Base-by-base conservation (phyloP, 2,113 vertebrate genomes). In the Corythaeola cristata region DNA sequence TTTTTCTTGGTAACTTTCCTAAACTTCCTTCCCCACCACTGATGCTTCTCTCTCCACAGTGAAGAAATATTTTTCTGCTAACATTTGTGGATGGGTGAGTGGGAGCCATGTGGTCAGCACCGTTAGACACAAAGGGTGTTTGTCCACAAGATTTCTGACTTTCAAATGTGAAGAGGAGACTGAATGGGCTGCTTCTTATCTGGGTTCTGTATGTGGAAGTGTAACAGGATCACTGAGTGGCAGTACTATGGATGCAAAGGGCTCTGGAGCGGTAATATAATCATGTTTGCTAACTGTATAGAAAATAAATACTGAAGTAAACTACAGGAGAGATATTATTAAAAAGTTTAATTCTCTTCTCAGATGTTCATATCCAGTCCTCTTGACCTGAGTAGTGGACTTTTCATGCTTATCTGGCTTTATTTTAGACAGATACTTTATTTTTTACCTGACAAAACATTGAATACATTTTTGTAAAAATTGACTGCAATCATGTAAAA, bases 401-500 rank as follows among this genome's bases (percentile, higher is more conserved):
- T 7, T 72, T 84, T 91, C 37, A 9, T 94, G 59, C 47, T 66
- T 75, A 6, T 59, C 56, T 90, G 44, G 17, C 39, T 92, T 63
- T 77, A 60, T 60, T 88, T 68, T 80, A 86, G 47, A 50, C 20
- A 88, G 59, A 21, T 78, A 56, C 32, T 20, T 33, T 33, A 17
- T 62, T 33, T 64, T 84, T 28, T 49, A 56, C 27, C 13, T 35
- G 23, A 77, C 3, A 7, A 91, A 95, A 90, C 26, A 44, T 80
- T 72, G 47, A 89, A 41, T 74, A 69, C 18, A 9, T 35, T 92
- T 1, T 28, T 74, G 55, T 95, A 75, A 96, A 91, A 87, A 66
- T 58, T 88, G 37, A 94, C 90, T 44, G 39, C 83, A 95, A 50
- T 95, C 76, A 68, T 77, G 47, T 87, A 78, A 93, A 90, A 89